Percentiles rank a stretch among this genome's conserved stretches.
Evolutionary conservation across 2,113 vertebrate species (phyloP).

Genomic region (Tonatia bakeri): DNA sequence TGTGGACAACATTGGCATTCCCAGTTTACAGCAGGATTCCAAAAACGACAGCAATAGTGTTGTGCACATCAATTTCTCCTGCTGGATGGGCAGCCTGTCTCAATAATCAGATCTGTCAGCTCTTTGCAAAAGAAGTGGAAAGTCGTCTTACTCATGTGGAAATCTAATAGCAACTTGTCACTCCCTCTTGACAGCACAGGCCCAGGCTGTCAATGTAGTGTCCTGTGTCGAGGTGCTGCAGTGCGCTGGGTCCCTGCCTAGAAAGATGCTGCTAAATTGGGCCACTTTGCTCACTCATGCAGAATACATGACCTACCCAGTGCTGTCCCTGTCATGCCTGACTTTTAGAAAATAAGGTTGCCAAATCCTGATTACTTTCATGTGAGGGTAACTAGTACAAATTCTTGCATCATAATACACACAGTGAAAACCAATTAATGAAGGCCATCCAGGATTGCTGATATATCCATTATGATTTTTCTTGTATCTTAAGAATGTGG

Average conservation of each 20-base stretch:
- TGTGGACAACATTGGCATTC: not conserved
- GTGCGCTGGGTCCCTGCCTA: not conserved
- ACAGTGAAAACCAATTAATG: not conserved
- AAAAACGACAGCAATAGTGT: constrained; percentile 9
- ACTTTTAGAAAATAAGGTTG: not conserved
- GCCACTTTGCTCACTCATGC: not conserved
- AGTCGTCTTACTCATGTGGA: constrained; percentile 38
- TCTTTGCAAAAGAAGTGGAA: constrained; percentile 40
- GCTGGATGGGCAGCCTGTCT: not conserved
- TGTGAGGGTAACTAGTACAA: not conserved
- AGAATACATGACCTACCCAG: not conserved
- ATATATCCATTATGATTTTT: not conserved
- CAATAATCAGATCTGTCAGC: constrained; percentile 56
- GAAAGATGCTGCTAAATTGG: not conserved
- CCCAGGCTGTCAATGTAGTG: not conserved
- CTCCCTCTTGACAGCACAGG: not conserved
- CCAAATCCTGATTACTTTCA: not conserved
- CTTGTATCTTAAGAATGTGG: not conserved
- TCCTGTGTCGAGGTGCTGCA: not conserved
- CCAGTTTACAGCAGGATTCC: not conserved
- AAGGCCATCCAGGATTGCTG: not conserved
- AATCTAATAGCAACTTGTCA: constrained; percentile 33
- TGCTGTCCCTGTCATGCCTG: not conserved
- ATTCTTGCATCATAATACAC: not conserved
- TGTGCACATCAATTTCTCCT: constrained; percentile 33